Evolutionary conservation across 2,113 vertebrate species (phyloP), one percentile per base, ranked within the genome.

Genomic region (Pelodiscus sinensis): DNA sequence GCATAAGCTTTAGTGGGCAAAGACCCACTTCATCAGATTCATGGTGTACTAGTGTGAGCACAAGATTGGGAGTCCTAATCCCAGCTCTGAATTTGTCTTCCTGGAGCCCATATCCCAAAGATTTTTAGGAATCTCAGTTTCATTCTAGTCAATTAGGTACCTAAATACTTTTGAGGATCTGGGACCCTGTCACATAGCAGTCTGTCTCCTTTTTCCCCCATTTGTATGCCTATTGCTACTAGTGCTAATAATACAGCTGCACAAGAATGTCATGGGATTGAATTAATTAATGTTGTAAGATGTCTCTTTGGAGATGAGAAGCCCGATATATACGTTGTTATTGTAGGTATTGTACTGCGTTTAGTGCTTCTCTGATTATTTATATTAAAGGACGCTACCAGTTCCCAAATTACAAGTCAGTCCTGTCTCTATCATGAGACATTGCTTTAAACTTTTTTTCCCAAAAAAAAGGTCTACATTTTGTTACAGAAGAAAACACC

Each of bases 401-500:
- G 65, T 86, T 92, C 54, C 86, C 60, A 84, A 86, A 88, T 93
- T 16, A 62, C 81, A 83, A 60, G 6, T 75, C 83, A 90, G 83
- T 85, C 38, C 77, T 92, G 18, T 22, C 5, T 0, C 0, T 21
- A 19, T 2, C 5, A 1, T 0, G 44, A 31, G 56, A 65, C 4
- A 2, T 71, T 2, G 1, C 81, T 18, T 57, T 12, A 6, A 57
- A 55, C n/a, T 58, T 79, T 68, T 82, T 19, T 27, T 1, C 50
- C n/a, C 1, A 84, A 27, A 25, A n/a, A 2, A 82, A 56, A 51
- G 35, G 6, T 0, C 2, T 18, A 0, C 2, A 38, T 25, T 52
- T 77, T 14, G 1, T 14, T 0, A 8, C 29, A 3, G n/a, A 25
- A 19, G 16, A 81, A 79, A 82, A 29, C 0, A 0, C 15, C 52